Percentiles rank a stretch among this genome's conserved stretches.
These are phyloP conservation scores for Phaonia tiefii DNA, from an alignment of 2,888 invertebrate genomes.

Conservation along the genomic window DNA sequence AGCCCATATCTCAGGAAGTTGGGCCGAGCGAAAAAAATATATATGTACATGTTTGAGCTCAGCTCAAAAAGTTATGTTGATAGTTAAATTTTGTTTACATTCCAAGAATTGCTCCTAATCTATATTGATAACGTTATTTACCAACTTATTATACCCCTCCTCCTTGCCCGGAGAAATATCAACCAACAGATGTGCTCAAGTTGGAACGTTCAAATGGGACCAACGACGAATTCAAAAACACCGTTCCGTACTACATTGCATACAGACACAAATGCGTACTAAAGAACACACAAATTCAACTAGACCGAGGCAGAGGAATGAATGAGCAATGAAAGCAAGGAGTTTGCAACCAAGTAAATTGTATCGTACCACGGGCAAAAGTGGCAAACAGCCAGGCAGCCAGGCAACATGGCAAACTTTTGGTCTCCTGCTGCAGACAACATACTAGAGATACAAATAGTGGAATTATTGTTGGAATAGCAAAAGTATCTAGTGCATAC, in stretches of 20 bases:
- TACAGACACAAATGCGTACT: not conserved
- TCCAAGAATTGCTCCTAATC: no score
- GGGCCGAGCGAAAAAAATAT: no score
- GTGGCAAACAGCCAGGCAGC: not conserved
- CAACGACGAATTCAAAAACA: constrained; percentile 7
- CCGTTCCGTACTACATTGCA: not conserved
- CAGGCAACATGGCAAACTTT: constrained; percentile 3
- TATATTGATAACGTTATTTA: no score
- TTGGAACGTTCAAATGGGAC: constrained; percentile 47
- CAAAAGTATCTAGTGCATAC: constrained; percentile 26
- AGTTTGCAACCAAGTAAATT: not conserved
- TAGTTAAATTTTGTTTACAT: no score
- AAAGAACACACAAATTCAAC: not conserved
- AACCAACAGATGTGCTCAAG: constrained; percentile 60
- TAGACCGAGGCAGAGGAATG: not conserved
- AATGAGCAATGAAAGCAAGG: not conserved
- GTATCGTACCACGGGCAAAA: not conserved
- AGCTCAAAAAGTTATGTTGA: no score
- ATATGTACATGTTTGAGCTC: no score
- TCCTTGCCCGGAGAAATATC: not conserved
- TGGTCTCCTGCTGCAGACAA: not conserved
- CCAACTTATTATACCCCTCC: not conserved
- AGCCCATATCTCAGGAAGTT: no score
- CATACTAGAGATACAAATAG: not conserved
- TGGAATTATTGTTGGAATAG: not conserved